phyloP scores from a whole-genome alignment of 2,888 invertebrate species.

The Cephus pygmeus region DNA sequence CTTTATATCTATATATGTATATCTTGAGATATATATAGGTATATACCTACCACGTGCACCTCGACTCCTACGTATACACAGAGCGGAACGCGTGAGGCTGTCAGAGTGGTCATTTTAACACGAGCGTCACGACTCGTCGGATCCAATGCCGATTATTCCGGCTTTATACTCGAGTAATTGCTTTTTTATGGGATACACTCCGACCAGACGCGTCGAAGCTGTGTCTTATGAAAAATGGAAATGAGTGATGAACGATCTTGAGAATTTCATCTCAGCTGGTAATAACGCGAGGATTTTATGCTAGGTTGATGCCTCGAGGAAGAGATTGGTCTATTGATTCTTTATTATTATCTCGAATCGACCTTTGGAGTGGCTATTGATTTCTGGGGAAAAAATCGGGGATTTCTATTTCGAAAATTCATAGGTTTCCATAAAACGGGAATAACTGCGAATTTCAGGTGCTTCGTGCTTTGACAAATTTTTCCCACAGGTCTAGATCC shows the following conservation, averaged over 20 bases:
- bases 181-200: background rate
- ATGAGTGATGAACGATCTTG: background rate
- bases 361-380: background rate
- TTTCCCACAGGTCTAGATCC: background rate
- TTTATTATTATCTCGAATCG: background rate
- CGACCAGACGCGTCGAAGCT: background rate
- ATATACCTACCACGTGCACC: background rate
- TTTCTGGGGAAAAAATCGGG: background rate
- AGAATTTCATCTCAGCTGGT: background rate
- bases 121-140: background rate
- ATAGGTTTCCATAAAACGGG: background rate
- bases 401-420: background rate
- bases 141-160: background rate
- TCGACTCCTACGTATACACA: background rate
- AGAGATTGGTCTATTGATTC: background rate
- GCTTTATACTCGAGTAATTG: background rate
- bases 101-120: background rate
- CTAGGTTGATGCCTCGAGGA: background rate
- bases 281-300: background rate
- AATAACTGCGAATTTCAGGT: background rate
- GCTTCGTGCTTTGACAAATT: background rate
- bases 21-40: background rate
- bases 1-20: background rate
- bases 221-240: background rate
- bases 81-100: background rate